A percentile compares a stretch with the other conserved stretches of the same genome.
phyloP scores from a whole-genome alignment of 2,888 invertebrate species.

The Liodrosophila aerea region DNA sequence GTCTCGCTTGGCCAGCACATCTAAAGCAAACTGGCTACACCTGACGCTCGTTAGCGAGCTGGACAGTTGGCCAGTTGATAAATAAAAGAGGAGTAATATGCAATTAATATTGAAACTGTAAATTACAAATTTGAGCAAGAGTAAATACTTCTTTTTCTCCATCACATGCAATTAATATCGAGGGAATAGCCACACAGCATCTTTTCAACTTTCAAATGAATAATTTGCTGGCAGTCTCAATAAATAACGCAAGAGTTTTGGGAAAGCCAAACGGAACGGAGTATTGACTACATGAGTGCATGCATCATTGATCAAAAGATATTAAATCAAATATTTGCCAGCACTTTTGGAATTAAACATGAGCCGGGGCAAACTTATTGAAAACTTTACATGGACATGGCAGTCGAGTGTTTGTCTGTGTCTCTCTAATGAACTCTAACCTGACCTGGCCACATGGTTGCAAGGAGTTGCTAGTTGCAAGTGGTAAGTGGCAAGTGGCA shows the following conservation, averaged over 20 bases:
- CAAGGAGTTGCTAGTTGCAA: neutral
- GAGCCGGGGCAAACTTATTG: slow-evolving; percentile 28
- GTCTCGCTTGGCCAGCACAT: too few relatives aligned
- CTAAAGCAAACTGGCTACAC: too few relatives aligned
- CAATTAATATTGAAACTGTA: too few relatives aligned
- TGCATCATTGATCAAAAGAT: slow-evolving; percentile 47
- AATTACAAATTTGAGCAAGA: too few relatives aligned
- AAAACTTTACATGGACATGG: slow-evolving; percentile 41
- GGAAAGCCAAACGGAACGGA: slow-evolving; percentile 11
- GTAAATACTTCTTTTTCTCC: too few relatives aligned
- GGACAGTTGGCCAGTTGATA: too few relatives aligned
- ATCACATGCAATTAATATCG: too few relatives aligned
- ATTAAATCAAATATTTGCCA: slow-evolving; percentile 37
- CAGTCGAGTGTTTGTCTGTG: slow-evolving; percentile 3
- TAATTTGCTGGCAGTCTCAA: neutral
- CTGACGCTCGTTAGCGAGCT: too few relatives aligned
- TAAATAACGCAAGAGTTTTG: slow-evolving; percentile 16
- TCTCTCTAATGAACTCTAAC: slow-evolving; percentile 57
- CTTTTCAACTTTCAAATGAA: neutral
- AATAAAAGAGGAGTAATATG: too few relatives aligned
- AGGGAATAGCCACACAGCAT: neutral
- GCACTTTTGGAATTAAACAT: slow-evolving; percentile 46
- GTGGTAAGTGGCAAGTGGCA: slow-evolving; percentile 14
- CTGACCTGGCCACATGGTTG: slow-evolving; percentile 12
- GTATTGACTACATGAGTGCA: neutral